phyloP scores from a whole-genome alignment of 2,113 vertebrate genomes.

The Tiliqua scincoides region DNA sequence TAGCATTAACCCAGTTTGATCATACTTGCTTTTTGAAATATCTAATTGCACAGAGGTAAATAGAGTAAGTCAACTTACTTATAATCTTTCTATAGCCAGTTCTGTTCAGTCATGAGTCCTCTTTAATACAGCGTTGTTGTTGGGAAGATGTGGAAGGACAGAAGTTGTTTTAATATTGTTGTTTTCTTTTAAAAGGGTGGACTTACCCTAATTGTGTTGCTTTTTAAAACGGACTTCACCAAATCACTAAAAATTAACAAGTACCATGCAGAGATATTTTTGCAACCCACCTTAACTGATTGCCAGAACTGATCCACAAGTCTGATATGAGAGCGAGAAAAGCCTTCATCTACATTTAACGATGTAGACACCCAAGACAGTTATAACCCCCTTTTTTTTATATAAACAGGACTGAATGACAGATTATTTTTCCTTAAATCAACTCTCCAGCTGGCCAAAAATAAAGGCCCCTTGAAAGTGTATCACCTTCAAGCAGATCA shows the following conservation, averaged over 20 bases:
- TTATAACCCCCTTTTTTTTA: conserved; percentile 23
- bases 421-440: conserved; percentile 47
- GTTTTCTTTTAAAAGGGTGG: background rate
- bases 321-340: background rate
- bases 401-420: background rate
- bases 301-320: background rate
- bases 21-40: too few relatives aligned
- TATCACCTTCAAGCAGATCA: conserved; percentile 28
- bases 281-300: background rate
- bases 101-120: too few relatives aligned
- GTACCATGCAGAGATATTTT: background rate
- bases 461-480: conserved; percentile 32
- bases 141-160: background rate
- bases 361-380: background rate
- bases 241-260: background rate
- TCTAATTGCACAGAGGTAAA: too few relatives aligned
- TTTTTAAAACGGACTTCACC: background rate
- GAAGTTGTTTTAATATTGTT: background rate
- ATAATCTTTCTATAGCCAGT: too few relatives aligned
- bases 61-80: too few relatives aligned
- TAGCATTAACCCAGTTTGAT: too few relatives aligned
- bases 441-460: conserved; percentile 50
- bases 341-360: conserved; percentile 28
- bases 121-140: background rate
- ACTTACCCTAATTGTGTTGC: background rate